Conservation (phyloP, 2,113 vertebrate species). For the Upupa epops region DNA sequence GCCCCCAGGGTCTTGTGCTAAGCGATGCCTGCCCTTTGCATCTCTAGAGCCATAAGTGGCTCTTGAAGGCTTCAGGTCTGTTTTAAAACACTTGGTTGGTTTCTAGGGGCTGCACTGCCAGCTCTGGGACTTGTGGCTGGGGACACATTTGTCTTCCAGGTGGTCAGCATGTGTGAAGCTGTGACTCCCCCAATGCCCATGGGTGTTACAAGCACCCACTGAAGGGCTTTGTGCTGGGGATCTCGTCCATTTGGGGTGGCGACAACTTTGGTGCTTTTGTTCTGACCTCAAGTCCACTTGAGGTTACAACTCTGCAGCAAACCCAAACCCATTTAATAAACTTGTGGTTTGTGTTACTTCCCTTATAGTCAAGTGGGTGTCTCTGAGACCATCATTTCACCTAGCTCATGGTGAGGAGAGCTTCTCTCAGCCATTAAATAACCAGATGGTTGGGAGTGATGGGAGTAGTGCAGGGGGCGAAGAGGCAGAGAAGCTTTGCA, state of each 20-base stretch:
- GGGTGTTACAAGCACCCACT: neutral
- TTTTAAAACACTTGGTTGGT: neutral
- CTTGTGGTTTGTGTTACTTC: neutral
- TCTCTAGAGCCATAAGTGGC: neutral
- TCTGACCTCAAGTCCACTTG: neutral
- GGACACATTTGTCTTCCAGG: neutral
- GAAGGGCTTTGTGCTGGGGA: neutral
- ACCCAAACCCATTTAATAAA: neutral
- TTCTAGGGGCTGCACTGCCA: neutral
- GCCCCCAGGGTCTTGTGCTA: neutral
- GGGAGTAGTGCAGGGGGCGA: neutral
- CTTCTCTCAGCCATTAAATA: neutral
- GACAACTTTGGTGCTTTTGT: accelerated
- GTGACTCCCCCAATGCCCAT: accelerated
- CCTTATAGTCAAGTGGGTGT: accelerated
- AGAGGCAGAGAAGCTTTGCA: neutral
- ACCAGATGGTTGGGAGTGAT: accelerated
- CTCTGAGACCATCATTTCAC: neutral
- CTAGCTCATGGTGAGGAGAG: neutral
- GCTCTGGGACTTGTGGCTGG: accelerated
- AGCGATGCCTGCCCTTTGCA: accelerated
- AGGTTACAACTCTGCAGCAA: neutral
- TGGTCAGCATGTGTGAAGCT: no score
- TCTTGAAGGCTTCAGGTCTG: neutral
- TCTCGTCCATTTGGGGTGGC: accelerated